phyloP scores from a whole-genome alignment of 2,113 vertebrate genomes.

The Scopus umbretta region DNA sequence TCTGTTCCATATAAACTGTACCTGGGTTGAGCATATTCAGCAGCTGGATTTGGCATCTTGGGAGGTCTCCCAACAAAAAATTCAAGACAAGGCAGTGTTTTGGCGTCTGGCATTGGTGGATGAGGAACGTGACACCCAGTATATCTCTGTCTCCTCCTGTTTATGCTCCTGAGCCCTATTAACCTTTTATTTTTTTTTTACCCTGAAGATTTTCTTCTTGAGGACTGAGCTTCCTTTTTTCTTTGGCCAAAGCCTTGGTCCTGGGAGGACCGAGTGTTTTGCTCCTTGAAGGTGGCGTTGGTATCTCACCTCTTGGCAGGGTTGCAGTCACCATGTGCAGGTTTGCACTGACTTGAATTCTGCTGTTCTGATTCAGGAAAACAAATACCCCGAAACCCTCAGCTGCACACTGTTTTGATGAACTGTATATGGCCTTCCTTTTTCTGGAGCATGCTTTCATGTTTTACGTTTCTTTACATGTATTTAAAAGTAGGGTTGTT shows the following conservation, averaged over 20 bases:
- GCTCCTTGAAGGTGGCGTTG: background rate
- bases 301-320: background rate
- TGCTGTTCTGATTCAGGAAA: background rate
- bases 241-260: background rate
- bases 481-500: background rate
- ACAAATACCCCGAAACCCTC: background rate
- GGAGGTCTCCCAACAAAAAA: background rate
- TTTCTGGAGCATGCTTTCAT: background rate
- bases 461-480: background rate
- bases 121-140: background rate
- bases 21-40: background rate
- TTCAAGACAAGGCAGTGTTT: background rate
- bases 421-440: background rate
- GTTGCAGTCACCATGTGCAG: fast-evolving
- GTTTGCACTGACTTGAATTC: background rate
- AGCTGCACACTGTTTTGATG: background rate
- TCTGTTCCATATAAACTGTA: background rate
- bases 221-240: background rate
- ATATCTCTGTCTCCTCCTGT: background rate
- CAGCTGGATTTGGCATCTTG: background rate
- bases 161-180: background rate
- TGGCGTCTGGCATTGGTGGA: background rate
- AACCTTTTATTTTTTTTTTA: background rate
- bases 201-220: background rate
- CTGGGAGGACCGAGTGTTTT: background rate